Evolutionary conservation across 2,888 invertebrate species (phyloP), one percentile per base, ranked within the genome.

Genomic region (Vannuccia rotundouncinata): DNA sequence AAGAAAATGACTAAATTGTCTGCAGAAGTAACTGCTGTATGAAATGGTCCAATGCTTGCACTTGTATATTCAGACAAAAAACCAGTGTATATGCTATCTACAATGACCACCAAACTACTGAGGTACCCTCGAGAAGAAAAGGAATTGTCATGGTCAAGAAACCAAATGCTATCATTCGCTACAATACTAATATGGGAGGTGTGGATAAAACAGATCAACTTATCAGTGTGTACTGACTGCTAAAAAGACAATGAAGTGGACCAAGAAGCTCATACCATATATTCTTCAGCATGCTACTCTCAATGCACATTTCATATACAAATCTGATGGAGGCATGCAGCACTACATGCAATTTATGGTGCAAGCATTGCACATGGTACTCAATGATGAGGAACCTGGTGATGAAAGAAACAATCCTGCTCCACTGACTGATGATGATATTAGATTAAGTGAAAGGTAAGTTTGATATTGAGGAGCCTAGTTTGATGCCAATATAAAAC

Each of bases 161-260:
- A 28, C 25, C 75, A 5, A 75, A 75, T 17, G 31, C 31, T 29
- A 75, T 75, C 22, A 75, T 78, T 78, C 30, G 25, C 5, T 78
- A 74, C 74, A 78, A 78, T 60, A 78, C 28, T 10, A 59, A 59
- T n/a, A 78, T 78, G 78, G 17, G 78, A 29, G 78, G 74, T 22
- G 78, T 78, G 74, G 78, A 78, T 78, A 78, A 25, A 5, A 59
- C 78, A 10, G 74, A 78, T 78, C 78, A 78, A 59, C n/a, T 78
- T 2, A 60, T 60, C 73, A 27, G 2, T 59, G 28, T 22, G 2
- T 78, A 78, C 29, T 1, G 31, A n/a, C 27, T 2, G 30, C 31
- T 10, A 25, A 73, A 30, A 78, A 78, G 60, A 78, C 78, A 1
- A 59, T 78, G 78, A 78, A 78, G 27, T 78, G 76, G 78, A 59